These are phyloP conservation scores for Calephelis perditalis DNA, from an alignment of 2,888 invertebrate species.

Conservation along the genomic window DNA sequence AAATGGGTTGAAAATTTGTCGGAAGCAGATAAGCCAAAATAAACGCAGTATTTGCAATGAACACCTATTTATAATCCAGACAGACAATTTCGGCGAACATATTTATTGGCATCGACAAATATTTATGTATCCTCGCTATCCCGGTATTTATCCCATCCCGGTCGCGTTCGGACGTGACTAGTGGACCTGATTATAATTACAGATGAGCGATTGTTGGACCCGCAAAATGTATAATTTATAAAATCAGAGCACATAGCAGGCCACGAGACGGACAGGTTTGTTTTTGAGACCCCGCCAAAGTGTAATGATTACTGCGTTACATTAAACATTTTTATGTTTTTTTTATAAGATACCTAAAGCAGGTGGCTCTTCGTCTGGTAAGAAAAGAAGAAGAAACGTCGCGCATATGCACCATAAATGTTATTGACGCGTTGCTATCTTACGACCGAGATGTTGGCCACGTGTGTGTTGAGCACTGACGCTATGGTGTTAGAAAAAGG, in stretches of 20 bases:
- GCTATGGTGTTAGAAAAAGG: too few relatives aligned
- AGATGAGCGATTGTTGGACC: slow-evolving; percentile 71
- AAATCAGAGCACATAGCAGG: slow-evolving; percentile 55
- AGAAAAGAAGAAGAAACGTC: too few relatives aligned
- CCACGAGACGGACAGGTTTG: slow-evolving; percentile 39
- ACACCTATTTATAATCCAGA: slow-evolving; percentile 8
- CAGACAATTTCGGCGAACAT: slow-evolving; percentile 10
- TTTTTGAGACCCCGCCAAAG: slow-evolving; percentile 39
- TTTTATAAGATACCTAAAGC: too few relatives aligned
- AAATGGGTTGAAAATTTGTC: too few relatives aligned
- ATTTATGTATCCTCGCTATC: slow-evolving; percentile 33
- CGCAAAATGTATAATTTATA: slow-evolving; percentile 73
- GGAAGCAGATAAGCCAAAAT: too few relatives aligned
- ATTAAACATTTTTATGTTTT: too few relatives aligned
- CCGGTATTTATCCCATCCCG: slow-evolving; percentile 34
- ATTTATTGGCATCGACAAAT: slow-evolving; percentile 17
- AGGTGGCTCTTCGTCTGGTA: too few relatives aligned
- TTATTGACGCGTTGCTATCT: too few relatives aligned
- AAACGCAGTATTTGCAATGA: too few relatives aligned
- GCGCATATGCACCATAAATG: too few relatives aligned
- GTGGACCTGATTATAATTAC: slow-evolving; percentile 71
- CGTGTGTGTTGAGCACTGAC: too few relatives aligned
- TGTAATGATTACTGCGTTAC: slow-evolving; percentile 19
- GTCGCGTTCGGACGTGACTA: slow-evolving; percentile 59
- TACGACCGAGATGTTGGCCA: too few relatives aligned